Evolutionary conservation across 92 coral and sea anemone species (phyloP).

Genomic region (Heteractis magnifica): DNA sequence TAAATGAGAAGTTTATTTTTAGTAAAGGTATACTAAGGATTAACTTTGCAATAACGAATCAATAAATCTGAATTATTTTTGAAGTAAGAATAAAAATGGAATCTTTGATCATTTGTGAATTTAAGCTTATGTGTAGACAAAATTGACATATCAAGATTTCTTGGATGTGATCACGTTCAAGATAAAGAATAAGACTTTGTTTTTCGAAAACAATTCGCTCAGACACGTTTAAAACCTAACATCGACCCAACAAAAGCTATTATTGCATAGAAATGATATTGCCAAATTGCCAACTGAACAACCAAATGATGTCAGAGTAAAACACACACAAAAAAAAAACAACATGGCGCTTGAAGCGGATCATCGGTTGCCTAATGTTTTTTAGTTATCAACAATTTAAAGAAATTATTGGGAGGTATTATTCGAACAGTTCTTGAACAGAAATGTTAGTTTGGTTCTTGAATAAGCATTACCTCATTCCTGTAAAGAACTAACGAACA

Average conservation of each 20-base stretch:
- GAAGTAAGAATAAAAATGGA: constrained; percentile 8
- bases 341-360: constrained; percentile 13
- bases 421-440: not conserved
- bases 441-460: not conserved
- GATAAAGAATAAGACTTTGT: not conserved
- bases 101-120: constrained; percentile 24
- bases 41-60: not conserved
- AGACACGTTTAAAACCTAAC: not conserved
- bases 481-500: not conserved
- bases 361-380: not conserved
- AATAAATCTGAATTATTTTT: not conserved
- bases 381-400: not conserved
- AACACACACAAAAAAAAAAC: not conserved
- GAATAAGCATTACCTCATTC: no score
- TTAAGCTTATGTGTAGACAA: not conserved
- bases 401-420: not conserved
- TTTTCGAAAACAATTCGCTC: not conserved
- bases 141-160: constrained; percentile 5
- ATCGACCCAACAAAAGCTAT: not conserved
- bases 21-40: not conserved
- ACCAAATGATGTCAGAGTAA: not conserved
- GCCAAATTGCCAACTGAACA: constrained; percentile 1
- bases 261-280: constrained; percentile 9
- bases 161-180: not conserved
- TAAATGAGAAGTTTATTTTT: not conserved